Percentiles rank a stretch among this genome's conserved stretches.
phyloP scores from a whole-genome alignment of 2,888 invertebrate species.

The Stomorhina lunata region DNA sequence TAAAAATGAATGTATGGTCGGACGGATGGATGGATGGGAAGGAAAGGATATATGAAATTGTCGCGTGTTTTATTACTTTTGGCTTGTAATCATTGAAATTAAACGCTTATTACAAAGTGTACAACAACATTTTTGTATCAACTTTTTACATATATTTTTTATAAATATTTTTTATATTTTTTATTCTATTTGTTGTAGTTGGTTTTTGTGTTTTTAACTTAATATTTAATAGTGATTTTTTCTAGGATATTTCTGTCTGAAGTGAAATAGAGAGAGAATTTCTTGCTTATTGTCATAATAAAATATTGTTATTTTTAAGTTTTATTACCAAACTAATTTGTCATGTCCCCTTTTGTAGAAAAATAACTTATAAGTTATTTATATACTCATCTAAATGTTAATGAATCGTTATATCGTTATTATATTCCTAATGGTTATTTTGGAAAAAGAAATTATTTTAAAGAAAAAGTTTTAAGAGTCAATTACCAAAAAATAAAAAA shows the following conservation, averaged over 20 bases:
- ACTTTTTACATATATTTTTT: neutral
- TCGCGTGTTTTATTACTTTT: conserved; percentile 67
- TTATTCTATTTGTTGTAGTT: conserved; percentile 24
- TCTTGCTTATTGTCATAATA: conserved; percentile 52
- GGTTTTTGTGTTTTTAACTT: conserved; percentile 24
- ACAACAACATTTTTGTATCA: conserved; percentile 41
- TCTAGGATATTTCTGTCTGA: conserved; percentile 12
- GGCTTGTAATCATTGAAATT: conserved; percentile 65
- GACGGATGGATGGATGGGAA: neutral
- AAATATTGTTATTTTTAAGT: conserved; percentile 69
- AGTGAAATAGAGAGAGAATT: neutral
- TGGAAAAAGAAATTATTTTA: neutral
- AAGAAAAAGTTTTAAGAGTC: conserved; percentile 13
- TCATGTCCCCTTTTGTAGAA: conserved; percentile 69
- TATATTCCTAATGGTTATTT: conserved; percentile 29
- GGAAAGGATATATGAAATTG: conserved; percentile 49
- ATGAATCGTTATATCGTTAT: conserved; percentile 44
- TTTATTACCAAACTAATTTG: conserved; percentile 77
- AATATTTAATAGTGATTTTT: conserved; percentile 45
- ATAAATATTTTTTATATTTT: neutral
- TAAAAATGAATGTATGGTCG: neutral
- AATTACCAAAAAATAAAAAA: no score
- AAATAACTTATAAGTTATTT: conserved; percentile 39
- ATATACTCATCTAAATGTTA: conserved; percentile 61
- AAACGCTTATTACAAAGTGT: conserved; percentile 66